Conservation (phyloP, 2,888 invertebrate species). For the Ennomos erosarius region DNA sequence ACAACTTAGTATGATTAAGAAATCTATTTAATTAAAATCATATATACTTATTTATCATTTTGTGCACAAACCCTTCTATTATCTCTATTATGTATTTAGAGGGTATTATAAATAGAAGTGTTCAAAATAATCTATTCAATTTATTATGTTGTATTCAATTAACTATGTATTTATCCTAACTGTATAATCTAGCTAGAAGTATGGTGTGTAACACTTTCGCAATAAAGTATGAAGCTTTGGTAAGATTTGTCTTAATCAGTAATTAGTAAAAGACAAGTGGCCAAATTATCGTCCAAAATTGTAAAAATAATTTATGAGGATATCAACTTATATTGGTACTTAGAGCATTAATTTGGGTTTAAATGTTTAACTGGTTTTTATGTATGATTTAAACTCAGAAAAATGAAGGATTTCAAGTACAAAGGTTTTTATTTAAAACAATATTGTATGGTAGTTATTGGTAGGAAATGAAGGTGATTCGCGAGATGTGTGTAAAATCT, state of each 20-base stretch:
- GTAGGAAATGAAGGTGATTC: neutral
- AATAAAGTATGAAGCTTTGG: slow-evolving; percentile 55
- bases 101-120: slow-evolving; percentile 36
- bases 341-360: slow-evolving; percentile 20
- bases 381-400: neutral
- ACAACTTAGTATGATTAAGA: slow-evolving; percentile 21
- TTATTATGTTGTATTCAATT: slow-evolving; percentile 20
- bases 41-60: slow-evolving; percentile 24
- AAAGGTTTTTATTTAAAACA: slow-evolving; percentile 15
- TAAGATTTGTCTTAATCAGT: slow-evolving; percentile 59
- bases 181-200: slow-evolving; percentile 25
- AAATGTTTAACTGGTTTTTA: slow-evolving; percentile 9
- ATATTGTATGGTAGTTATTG: slow-evolving; percentile 4
- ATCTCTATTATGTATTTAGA: slow-evolving; percentile 24
- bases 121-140: slow-evolving; percentile 34
- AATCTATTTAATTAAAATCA: slow-evolving; percentile 14
- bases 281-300: slow-evolving; percentile 81
- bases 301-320: slow-evolving; percentile 34
- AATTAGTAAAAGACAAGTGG: slow-evolving; percentile 76
- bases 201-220: slow-evolving; percentile 50
- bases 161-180: slow-evolving; percentile 29
- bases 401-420: slow-evolving; percentile 13
- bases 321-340: slow-evolving; percentile 26
- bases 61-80: slow-evolving; percentile 33
- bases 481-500: slow-evolving; percentile 6